Evolutionary conservation across 2,113 vertebrate genomes (phyloP).

Genomic region (Pimephales promelas): DNA sequence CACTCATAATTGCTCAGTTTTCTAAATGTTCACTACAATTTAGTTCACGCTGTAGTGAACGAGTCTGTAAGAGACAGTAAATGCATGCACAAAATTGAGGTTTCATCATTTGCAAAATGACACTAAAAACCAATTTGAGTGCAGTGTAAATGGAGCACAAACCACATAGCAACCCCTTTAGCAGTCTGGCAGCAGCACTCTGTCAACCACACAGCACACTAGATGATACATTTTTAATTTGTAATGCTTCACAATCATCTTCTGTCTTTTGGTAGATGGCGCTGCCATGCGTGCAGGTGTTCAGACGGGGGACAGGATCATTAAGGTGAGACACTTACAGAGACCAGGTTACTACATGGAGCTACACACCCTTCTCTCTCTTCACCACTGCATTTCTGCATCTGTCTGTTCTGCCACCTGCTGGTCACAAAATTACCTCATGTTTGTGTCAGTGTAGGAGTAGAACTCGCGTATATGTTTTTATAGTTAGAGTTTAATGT

Average conservation of each 20-base stretch:
- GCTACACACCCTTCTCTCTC: background rate
- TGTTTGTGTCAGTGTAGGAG: background rate
- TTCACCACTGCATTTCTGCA: background rate
- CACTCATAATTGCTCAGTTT: background rate
- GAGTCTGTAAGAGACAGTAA: background rate
- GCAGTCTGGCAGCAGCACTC: background rate
- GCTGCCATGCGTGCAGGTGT: conserved; percentile 98
- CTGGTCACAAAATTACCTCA: conserved; percentile 13
- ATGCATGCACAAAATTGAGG: background rate
- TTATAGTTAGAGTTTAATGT: background rate
- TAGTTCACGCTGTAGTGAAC: background rate
- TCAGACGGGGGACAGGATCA: conserved; percentile 96
- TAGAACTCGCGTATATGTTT: background rate
- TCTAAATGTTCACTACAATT: background rate
- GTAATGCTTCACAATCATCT: background rate
- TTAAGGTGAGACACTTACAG: conserved; percentile 83
- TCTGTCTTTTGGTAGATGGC: conserved; percentile 81
- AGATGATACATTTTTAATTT: background rate
- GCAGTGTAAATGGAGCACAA: background rate
- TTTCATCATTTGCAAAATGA: conserved; percentile 12
- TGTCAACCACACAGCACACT: background rate
- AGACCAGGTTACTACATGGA: background rate
- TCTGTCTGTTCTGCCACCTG: conserved; percentile 44
- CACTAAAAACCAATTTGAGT: conserved; percentile 9
- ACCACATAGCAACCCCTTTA: conserved; percentile 6